Base-by-base conservation (phyloP, 2,113 vertebrate genomes). In the Prunella himalayana region DNA sequence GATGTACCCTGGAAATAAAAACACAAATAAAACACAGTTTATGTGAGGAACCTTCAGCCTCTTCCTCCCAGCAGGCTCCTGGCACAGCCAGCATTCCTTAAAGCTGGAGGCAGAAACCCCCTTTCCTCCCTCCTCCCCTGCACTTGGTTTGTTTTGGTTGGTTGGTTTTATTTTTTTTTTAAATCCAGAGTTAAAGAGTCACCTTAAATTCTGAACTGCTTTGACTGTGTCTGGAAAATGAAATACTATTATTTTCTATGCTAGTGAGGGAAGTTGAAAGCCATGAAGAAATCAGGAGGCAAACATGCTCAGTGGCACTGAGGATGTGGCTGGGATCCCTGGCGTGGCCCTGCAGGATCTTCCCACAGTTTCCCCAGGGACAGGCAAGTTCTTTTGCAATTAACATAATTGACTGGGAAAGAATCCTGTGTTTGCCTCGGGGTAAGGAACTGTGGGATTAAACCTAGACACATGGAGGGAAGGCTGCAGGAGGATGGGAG, bases 371-470 rank as follows among this genome's bases (percentile, higher is more conserved):
- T 56, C 94, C 92, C 91, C 69, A 78, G 95, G 91, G 96, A 94
- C 56, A 50, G 82, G 35, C 60, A 6, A 92, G 80, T 81, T 88
- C 88, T 92, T 94, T 71, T 83, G 80, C 80, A 94, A 66, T 94
- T 77, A 75, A 14, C 82, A 39, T 93, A 90, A 97, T 51, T 83
- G 94, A 51, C 92, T 94, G 92, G 82, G 95, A 94, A 96, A 94
- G 91, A 93, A 94, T 93, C 91, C 91, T 56, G 42, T 35, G 42
- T 35, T 90, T 71, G 94, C 91, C 82, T 90, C 0, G 1, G 96
- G 92, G 8, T 70, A 31, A 83, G 94, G 96, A 97, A 86, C 91
- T 94, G 86, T 59, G 92, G 68, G 79, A 88, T 94, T 93, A 93
- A 77, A 47, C 47, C 64, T 81, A 25, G 76, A 27, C 80, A 73